Evolutionary conservation across 2,113 vertebrate species (phyloP), one percentile per base, ranked within the genome.

Genomic region (Corvus cornix): DNA sequence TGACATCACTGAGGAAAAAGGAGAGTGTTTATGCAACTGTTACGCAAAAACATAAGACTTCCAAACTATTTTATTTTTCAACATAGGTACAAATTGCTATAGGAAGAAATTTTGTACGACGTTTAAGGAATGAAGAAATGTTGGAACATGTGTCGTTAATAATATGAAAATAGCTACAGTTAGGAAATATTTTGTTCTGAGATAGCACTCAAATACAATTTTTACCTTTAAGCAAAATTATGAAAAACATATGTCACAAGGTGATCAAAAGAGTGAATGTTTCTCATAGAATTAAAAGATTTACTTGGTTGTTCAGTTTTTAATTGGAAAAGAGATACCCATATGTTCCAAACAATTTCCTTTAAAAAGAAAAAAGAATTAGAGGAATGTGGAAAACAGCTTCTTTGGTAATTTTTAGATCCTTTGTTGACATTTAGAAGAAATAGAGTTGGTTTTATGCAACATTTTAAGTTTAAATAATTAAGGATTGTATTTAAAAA

Each of bases 341-440:
- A 27, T 31, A 31, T 27, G 6, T 37, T 81, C 39, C 70, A 84
- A 81, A 46, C 1, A 27, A 33, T 62, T 66, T 49, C 8, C 10
- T 88, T 90, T 3, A 35, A 14, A 63, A 51, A 64, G 9, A 11
- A 46, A 72, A n/a, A 67, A 46, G 3, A 24, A 21, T 3, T 35
- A 0, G 0, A 17, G 21, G 77, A 62, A 31, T 12, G 4, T 62
- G 22, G 9, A 77, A 69, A 66, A 13, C 4, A 51, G 1, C 7
- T 60, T 49, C 21, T 56, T 58, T 14, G 6, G 11, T 77, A 67
- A 41, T 73, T 90, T 76, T 84, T 35, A 52, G 43, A 13, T 13
- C 10, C 2, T 63, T 39, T 86, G 6, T 35, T 66, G 15, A 19
- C 21, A 11, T 58, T 59, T 48, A 44, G 2, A 37, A 78, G 7